These are phyloP conservation scores for Podargus strigoides DNA, from an alignment of 2,797 vertebrate species.

Conservation along the genomic window DNA sequence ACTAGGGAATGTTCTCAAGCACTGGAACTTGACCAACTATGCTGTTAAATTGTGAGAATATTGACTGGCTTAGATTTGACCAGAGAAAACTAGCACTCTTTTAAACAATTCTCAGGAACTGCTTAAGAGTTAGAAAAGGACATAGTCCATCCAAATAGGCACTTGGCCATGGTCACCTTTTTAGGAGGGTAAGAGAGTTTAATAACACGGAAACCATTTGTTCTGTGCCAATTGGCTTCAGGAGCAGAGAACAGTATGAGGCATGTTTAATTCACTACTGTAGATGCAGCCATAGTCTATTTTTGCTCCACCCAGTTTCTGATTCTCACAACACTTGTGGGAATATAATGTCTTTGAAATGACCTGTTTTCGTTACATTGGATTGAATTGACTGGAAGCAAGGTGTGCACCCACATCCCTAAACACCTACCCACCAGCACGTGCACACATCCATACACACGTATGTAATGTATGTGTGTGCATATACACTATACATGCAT, in stretches of 20 bases:
- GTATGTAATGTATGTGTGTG: not conserved
- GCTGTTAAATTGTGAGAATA: slow-evolving; percentile 57
- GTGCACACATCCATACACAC: not conserved
- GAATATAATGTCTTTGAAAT: slow-evolving; percentile 41
- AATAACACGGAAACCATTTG: not conserved
- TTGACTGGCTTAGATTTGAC: slow-evolving; percentile 1
- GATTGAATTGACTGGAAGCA: not conserved
- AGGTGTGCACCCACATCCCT: not conserved
- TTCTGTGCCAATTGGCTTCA: slow-evolving; percentile 7
- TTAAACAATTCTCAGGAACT: slow-evolving; percentile 28
- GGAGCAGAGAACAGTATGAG: not conserved
- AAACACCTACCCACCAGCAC: not conserved
- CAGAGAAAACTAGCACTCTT: slow-evolving; percentile 14
- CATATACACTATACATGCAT: not conserved
- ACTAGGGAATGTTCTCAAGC: not conserved
- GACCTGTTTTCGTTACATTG: not conserved
- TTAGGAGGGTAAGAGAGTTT: not conserved
- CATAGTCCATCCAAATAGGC: not conserved
- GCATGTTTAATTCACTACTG: slow-evolving; percentile 12
- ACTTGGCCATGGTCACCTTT: not conserved
- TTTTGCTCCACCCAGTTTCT: slow-evolving; percentile 43
- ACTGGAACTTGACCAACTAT: slow-evolving; percentile 29
- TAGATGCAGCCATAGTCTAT: not conserved
- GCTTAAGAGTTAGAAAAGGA: not conserved
- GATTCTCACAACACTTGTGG: slow-evolving; percentile 28